These are phyloP conservation scores for Columbina picui DNA, from an alignment of 2,113 vertebrate genomes.

Conservation along the genomic window DNA sequence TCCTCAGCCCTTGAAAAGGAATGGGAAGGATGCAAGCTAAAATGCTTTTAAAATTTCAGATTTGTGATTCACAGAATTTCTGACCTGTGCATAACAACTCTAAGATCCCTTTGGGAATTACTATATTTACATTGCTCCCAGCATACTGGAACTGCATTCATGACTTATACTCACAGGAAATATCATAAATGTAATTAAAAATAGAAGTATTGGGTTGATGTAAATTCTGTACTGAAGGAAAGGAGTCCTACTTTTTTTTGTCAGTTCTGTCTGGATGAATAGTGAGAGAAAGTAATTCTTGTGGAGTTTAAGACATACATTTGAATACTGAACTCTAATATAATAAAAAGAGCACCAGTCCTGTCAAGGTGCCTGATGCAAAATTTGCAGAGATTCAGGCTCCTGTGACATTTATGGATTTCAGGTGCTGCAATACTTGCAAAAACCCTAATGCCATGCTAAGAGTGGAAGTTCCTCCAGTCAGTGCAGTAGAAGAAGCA, in stretches of 20 bases:
- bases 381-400: not conserved
- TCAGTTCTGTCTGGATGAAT: not conserved
- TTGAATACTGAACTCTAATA: not conserved
- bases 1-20: constrained; percentile 30
- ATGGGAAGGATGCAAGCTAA: constrained; percentile 26
- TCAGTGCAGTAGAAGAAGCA: not conserved
- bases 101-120: not conserved
- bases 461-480: not conserved
- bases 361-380: not conserved
- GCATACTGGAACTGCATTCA: constrained; percentile 14
- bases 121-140: not conserved
- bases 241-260: not conserved
- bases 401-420: not conserved
- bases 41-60: constrained; percentile 45
- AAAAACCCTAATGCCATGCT: not conserved
- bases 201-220: constrained; percentile 2
- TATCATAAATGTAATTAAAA: constrained; percentile 60
- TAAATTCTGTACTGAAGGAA: not conserved
- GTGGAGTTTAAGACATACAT: not conserved
- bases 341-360: not conserved
- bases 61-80: constrained; percentile 25
- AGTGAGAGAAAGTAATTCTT: not conserved
- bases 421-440: not conserved
- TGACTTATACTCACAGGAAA: constrained; percentile 37
- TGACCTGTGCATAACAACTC: constrained; percentile 27